A percentile compares a stretch with the other conserved stretches of the same genome.
Evolutionary conservation across 2,797 vertebrate genomes (phyloP).

Genomic region (Notoglanidium macrostoma): DNA sequence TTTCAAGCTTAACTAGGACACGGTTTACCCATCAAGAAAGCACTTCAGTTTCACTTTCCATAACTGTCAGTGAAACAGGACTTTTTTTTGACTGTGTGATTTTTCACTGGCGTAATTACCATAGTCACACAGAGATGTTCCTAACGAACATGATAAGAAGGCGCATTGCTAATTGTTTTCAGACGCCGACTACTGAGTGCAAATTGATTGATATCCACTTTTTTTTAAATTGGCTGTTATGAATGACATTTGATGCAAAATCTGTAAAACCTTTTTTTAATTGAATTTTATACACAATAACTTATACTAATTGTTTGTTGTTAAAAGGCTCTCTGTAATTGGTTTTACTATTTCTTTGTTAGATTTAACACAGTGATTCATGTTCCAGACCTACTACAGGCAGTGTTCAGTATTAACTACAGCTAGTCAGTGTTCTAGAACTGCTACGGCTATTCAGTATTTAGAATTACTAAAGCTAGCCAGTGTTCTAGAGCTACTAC

Average conservation of each 20-base stretch:
- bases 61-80: slow-evolving; percentile 15
- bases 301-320: neutral
- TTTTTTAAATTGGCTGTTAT: neutral
- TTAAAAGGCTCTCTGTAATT: neutral
- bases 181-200: neutral
- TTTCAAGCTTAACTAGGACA: slow-evolving; percentile 41
- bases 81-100: neutral
- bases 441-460: neutral
- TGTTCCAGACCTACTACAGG: neutral
- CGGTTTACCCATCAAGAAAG: slow-evolving; percentile 40
- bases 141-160: neutral
- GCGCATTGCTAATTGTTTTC: neutral
- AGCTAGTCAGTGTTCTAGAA: neutral
- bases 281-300: neutral
- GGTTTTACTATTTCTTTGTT: neutral
- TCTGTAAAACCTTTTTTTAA: neutral
- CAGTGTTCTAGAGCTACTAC: neutral
- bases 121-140: neutral
- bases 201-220: neutral
- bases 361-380: neutral
- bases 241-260: neutral
- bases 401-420: neutral
- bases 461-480: neutral
- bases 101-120: slow-evolving; percentile 1
- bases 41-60: slow-evolving; percentile 43